A percentile compares a stretch with the other conserved stretches of the same genome.
phyloP scores from a whole-genome alignment of 2,888 invertebrate species.

The Chalcis sispes region DNA sequence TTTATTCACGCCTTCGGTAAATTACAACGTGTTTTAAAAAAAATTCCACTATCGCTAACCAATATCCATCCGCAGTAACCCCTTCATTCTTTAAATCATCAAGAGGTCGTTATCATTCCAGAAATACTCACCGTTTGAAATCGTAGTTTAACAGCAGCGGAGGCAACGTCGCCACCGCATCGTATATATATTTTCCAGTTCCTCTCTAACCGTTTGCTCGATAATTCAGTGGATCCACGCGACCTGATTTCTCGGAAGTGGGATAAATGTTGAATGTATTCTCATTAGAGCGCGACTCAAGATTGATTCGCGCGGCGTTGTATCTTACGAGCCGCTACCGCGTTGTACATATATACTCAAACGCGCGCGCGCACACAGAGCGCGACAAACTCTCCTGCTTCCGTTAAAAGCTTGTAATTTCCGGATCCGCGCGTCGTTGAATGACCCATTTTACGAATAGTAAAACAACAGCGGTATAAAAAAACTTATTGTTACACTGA shows the following conservation, averaged over 20 bases:
- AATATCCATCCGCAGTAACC: too few species aligned
- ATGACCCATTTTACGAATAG: conserved; percentile 6
- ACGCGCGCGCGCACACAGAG: neutral
- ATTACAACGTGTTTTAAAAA: too few species aligned
- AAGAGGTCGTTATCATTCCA: conserved; percentile 8
- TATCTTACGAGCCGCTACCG: neutral
- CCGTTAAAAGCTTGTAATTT: conserved; percentile 31
- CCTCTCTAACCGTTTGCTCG: conserved; percentile 28
- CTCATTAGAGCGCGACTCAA: conserved; percentile 28
- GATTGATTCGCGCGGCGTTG: conserved; percentile 32
- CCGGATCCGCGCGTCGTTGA: conserved; percentile 4
- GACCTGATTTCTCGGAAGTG: conserved; percentile 48
- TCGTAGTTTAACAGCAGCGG: neutral
- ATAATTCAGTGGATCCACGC: conserved; percentile 51
- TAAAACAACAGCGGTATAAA: neutral
- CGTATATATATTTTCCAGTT: neutral
- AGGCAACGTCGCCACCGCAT: neutral
- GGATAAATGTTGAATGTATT: conserved; percentile 50
- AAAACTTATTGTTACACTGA: conserved; percentile 10
- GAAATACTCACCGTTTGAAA: neutral
- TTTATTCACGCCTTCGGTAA: too few species aligned
- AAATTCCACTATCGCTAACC: too few species aligned
- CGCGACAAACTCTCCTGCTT: neutral
- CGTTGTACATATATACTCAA: neutral
- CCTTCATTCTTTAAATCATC: neutral